A percentile compares a stretch with the other conserved stretches of the same genome.
These are phyloP conservation scores for Melikaiella ostensackeni DNA, from an alignment of 2,888 invertebrate genomes.

Conservation along the genomic window DNA sequence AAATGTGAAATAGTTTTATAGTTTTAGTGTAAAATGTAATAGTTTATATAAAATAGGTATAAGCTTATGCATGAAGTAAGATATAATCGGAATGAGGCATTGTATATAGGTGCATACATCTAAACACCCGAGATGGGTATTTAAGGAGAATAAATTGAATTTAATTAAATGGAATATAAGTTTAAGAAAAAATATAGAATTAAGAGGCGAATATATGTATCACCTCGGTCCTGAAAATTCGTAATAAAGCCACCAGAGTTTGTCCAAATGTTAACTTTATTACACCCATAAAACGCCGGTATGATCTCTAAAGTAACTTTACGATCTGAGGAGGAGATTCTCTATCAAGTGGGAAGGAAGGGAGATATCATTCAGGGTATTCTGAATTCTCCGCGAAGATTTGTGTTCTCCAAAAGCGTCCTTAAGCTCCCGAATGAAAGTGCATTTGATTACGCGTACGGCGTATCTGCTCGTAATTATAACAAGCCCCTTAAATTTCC, in stretches of 20 bases:
- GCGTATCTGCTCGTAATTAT: constrained; percentile 43
- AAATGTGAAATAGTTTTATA: too few species aligned
- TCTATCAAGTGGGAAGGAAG: constrained; percentile 27
- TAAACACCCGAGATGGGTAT: too few species aligned
- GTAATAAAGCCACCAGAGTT: constrained; percentile 62
- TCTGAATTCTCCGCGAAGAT: neutral
- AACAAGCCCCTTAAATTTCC: neutral
- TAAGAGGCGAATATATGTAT: neutral
- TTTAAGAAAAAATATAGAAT: too few species aligned
- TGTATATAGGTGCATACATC: too few species aligned
- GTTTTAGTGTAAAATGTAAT: too few species aligned
- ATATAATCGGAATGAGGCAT: too few species aligned
- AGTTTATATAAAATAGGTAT: too few species aligned
- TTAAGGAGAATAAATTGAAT: too few species aligned
- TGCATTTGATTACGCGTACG: constrained; percentile 49
- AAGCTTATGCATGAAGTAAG: too few species aligned
- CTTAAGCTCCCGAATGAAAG: constrained; percentile 48
- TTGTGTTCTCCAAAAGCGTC: neutral
- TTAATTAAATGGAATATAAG: too few species aligned
- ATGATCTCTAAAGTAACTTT: constrained; percentile 52
- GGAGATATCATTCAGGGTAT: neutral
- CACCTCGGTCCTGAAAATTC: constrained; percentile 62
- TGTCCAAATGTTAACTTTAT: constrained; percentile 63
- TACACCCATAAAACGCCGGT: constrained; percentile 57
- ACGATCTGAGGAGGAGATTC: constrained; percentile 52